Percentiles rank a stretch among this genome's conserved stretches.
Evolutionary conservation across 2,888 invertebrate species (phyloP).

Genomic region (Liposcelis brunnea): DNA sequence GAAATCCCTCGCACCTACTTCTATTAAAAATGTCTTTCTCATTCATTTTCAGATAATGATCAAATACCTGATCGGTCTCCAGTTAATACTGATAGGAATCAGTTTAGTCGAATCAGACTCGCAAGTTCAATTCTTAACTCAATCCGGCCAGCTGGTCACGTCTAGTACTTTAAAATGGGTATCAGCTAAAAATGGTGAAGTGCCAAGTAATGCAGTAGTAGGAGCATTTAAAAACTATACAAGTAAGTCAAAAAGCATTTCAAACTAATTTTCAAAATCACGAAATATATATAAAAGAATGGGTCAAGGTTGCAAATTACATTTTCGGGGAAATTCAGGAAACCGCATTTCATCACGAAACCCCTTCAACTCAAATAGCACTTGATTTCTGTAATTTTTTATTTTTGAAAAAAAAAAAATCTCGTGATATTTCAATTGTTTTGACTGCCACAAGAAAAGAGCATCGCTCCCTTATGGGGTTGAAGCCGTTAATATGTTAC

Average conservation of each 20-base stretch:
- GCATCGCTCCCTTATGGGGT: too few species aligned
- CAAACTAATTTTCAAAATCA: neutral
- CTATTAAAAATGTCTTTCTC: too few species aligned
- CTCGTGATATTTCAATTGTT: too few species aligned
- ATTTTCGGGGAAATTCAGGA: neutral
- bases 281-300: neutral
- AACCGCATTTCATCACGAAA: neutral
- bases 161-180: constrained; percentile 68
- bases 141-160: constrained; percentile 48
- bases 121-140: constrained; percentile 26
- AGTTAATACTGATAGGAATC: neutral
- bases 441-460: too few species aligned
- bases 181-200: constrained; percentile 29
- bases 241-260: constrained; percentile 17
- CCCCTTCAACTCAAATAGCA: too few species aligned
- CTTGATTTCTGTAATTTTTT: too few species aligned
- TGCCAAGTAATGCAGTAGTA: constrained; percentile 46
- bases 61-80: neutral
- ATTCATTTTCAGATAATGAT: neutral
- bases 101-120: constrained; percentile 21
- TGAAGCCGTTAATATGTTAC: too few species aligned
- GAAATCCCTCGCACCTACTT: too few species aligned
- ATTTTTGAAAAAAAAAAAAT: neutral
- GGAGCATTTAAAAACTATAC: constrained; percentile 32
- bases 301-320: neutral